Conservation (phyloP, 2,888 invertebrate species). For the Pyrgus malvae region DNA sequence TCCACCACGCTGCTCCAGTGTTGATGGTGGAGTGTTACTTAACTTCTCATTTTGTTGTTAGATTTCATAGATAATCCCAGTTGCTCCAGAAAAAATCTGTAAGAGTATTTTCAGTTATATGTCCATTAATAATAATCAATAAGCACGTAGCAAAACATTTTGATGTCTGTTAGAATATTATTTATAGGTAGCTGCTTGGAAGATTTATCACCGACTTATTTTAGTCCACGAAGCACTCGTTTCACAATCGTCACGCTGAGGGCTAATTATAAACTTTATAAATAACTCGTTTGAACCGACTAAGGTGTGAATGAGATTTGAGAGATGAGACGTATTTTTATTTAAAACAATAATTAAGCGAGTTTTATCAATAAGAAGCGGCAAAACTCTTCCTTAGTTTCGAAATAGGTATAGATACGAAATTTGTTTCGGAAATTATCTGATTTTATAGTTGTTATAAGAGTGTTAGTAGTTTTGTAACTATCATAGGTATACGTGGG, state of each 20-base stretch:
- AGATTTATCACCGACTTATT: slow-evolving; percentile 22
- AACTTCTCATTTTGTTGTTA: too few species aligned
- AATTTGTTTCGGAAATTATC: too few species aligned
- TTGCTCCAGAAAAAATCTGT: too few species aligned
- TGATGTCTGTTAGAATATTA: not conserved
- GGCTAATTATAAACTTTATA: slow-evolving; percentile 13
- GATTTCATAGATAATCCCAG: too few species aligned
- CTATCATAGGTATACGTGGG: too few species aligned
- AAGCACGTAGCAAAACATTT: slow-evolving; percentile 1
- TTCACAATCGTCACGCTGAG: slow-evolving; percentile 19
- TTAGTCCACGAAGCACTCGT: slow-evolving; percentile 17
- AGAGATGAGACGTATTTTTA: not conserved
- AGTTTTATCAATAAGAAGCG: not conserved
- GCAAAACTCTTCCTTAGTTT: not conserved
- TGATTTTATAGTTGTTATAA: too few species aligned
- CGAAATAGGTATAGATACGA: too few species aligned
- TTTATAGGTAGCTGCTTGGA: slow-evolving; percentile 21
- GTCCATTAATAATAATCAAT: not conserved
- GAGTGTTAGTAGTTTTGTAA: too few species aligned
- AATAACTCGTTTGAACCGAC: slow-evolving; percentile 10
- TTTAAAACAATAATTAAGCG: not conserved
- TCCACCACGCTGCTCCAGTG: too few species aligned
- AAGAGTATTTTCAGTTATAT: not conserved
- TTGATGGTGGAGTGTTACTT: too few species aligned
- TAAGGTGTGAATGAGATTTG: slow-evolving; percentile 1